Conservation (phyloP, 2,888 invertebrate species). For the Itoplectis maculator region DNA sequence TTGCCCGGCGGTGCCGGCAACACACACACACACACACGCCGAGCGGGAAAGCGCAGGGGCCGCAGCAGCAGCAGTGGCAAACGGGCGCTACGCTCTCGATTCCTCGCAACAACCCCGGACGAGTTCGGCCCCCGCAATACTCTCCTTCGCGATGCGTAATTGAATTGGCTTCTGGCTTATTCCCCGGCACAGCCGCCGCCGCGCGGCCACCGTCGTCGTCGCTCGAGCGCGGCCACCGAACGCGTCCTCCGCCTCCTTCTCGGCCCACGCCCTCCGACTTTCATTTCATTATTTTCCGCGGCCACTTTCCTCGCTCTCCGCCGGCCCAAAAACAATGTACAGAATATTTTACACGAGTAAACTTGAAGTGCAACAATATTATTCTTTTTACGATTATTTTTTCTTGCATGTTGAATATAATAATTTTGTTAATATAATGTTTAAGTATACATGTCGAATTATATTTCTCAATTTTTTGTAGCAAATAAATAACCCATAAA, state of each 20-base stretch:
- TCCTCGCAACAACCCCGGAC: constrained; percentile 55
- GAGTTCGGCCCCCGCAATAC: constrained; percentile 62
- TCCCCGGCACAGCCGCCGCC: constrained; percentile 27
- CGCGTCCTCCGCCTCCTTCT: constrained; percentile 33
- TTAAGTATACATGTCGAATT: no score
- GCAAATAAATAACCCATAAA: no score
- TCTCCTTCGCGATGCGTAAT: constrained; percentile 73
- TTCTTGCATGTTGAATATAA: no score
- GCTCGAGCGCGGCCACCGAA: constrained; percentile 41
- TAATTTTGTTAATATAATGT: no score
- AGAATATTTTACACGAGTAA: not conserved
- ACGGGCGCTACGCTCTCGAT: constrained; percentile 67
- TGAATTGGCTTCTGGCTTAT: constrained; percentile 73
- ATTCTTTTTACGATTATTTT: no score
- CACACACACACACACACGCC: no score
- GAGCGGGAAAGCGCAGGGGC: constrained; percentile 7
- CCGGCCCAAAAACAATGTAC: not conserved
- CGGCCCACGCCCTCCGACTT: constrained; percentile 23
- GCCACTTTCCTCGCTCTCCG: not conserved
- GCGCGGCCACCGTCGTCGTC: constrained; percentile 45
- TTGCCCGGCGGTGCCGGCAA: constrained; percentile 31
- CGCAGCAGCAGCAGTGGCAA: constrained; percentile 66
- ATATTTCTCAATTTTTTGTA: no score
- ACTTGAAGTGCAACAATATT: not conserved
- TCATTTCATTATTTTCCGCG: constrained; percentile 37